Evolutionary conservation across 2,888 invertebrate species (phyloP).

Genomic region (Apocheima hispidaria): DNA sequence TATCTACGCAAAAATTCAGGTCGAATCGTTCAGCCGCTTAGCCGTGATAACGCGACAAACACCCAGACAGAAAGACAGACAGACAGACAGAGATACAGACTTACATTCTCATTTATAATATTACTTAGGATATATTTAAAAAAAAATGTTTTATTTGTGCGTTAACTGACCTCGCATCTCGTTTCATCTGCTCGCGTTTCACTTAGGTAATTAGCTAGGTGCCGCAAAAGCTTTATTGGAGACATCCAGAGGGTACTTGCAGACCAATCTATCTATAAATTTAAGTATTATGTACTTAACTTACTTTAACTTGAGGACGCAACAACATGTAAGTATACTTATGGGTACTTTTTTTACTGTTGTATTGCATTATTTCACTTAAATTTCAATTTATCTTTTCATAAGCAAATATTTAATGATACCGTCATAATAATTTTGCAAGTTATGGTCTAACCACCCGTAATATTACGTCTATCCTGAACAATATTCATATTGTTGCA

Average conservation of each 20-base stretch:
- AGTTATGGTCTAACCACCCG: conserved; percentile 32
- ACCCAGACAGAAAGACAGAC: no score
- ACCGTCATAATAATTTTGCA: conserved; percentile 37
- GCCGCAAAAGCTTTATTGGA: neutral
- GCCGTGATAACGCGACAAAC: no score
- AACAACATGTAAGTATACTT: neutral
- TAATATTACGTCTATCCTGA: conserved; percentile 29
- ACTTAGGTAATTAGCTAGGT: neutral
- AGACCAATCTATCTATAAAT: neutral
- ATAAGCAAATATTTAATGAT: conserved; percentile 31
- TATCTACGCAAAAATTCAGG: no score
- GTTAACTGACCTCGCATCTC: no score
- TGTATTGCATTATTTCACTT: conserved; percentile 28
- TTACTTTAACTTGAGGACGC: conserved; percentile 9
- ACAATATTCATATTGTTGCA: conserved; percentile 29
- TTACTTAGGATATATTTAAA: no score
- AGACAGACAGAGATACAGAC: no score
- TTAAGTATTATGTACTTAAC: no score
- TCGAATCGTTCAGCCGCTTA: no score
- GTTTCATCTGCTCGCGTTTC: no score
- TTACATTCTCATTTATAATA: no score
- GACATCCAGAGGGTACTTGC: neutral
- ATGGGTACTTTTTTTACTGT: neutral
- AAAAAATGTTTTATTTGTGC: no score
- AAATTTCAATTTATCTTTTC: conserved; percentile 36